phyloP scores from a whole-genome alignment of 1,140 invertebrate genomes.

The Drosophila micromelanica region DNA sequence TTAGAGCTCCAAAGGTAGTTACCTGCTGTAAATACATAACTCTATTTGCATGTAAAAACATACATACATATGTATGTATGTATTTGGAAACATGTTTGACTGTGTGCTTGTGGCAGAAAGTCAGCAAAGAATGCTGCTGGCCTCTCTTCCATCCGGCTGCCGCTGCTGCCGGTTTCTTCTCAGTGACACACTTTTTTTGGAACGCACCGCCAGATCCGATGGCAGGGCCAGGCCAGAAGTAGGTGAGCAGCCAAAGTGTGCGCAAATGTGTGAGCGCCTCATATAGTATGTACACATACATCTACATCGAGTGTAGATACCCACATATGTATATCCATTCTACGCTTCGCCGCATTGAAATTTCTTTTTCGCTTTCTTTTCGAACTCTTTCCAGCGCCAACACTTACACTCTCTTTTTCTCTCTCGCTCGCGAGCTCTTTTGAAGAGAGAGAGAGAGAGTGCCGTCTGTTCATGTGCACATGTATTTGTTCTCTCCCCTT shows the following conservation, averaged over 20 bases:
- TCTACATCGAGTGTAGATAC: constrained; percentile 15
- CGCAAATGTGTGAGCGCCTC: constrained; percentile 22
- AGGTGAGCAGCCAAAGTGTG: constrained; percentile 55
- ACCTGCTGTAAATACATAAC: constrained; percentile 6
- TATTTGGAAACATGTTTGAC: neutral
- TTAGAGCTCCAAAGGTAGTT: constrained; percentile 29
- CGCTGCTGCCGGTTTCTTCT: constrained; percentile 49
- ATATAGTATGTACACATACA: neutral
- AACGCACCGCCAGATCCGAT: constrained; percentile 12
- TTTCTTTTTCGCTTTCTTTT: constrained; percentile 83
- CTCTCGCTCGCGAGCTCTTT: neutral
- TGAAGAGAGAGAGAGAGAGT: neutral
- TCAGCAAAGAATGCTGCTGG: constrained; percentile 62
- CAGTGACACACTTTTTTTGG: constrained; percentile 68
- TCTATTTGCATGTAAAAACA: neutral
- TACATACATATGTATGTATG: constrained; percentile 7
- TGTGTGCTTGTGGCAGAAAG: constrained; percentile 54
- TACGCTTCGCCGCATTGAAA: constrained; percentile 78
- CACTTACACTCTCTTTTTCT: constrained; percentile 38
- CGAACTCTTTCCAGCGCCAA: constrained; percentile 54
- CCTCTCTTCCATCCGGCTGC: constrained; percentile 47
- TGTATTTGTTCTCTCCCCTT: neutral
- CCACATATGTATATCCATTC: constrained; percentile 53
- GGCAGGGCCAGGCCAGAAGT: constrained; percentile 54
- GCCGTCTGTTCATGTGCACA: neutral